These are phyloP conservation scores for Panthera tigris DNA, from an alignment of 2,113 vertebrate genomes.

Conservation along the genomic window DNA sequence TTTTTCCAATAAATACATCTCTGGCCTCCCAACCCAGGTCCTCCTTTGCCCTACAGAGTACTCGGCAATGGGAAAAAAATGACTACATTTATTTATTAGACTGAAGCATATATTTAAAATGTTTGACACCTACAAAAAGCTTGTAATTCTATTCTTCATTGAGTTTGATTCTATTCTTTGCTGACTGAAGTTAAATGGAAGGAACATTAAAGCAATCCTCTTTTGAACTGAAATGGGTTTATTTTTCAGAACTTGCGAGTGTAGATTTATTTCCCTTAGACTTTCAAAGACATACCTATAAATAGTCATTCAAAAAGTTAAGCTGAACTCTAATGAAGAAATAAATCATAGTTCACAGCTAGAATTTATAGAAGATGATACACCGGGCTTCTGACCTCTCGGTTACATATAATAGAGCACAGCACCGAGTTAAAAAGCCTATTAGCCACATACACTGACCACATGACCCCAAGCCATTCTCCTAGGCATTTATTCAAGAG, in stretches of 20 bases:
- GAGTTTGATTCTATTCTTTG: slow-evolving; percentile 24
- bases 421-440: background rate
- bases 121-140: background rate
- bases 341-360: slow-evolving; percentile 20
- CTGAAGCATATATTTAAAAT: background rate
- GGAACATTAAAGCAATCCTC: background rate
- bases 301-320: slow-evolving; percentile 42
- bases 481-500: background rate
- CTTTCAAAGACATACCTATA: slow-evolving; percentile 56
- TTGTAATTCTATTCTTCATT: slow-evolving; percentile 45
- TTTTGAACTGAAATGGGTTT: slow-evolving; percentile 38
- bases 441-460: background rate
- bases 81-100: background rate
- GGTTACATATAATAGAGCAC: background rate
- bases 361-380: slow-evolving; percentile 25
- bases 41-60: background rate
- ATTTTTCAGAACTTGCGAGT: slow-evolving; percentile 33
- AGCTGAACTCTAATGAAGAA: slow-evolving; percentile 10
- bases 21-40: background rate
- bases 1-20: background rate
- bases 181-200: background rate
- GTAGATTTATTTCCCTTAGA: slow-evolving; percentile 46
- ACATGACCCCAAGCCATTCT: too few species aligned
- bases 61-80: background rate
- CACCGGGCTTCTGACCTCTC: background rate